A percentile compares a stretch with the other conserved stretches of the same genome.
Conservation (phyloP, 1,140 invertebrate species). For the Eumaeus atala region DNA sequence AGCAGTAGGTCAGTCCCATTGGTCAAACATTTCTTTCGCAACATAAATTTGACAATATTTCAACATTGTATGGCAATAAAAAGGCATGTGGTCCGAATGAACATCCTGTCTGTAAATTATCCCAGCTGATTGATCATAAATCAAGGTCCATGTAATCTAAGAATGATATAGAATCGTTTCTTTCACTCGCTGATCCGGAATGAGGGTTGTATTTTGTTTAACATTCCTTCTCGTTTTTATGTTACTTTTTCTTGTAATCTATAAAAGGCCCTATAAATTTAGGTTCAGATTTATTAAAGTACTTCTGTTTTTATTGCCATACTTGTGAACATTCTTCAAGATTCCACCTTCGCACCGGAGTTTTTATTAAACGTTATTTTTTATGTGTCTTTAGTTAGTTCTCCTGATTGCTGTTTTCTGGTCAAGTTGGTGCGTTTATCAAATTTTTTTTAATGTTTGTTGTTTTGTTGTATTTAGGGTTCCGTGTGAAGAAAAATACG, state of each 20-base stretch:
- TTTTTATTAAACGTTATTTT: slow-evolving; percentile 12
- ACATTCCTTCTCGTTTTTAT: not conserved
- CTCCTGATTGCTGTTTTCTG: not conserved
- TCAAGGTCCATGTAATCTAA: not conserved
- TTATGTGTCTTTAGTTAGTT: not conserved
- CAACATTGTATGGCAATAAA: no score
- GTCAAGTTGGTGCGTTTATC: no score
- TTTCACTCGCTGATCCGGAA: slow-evolving; percentile 2
- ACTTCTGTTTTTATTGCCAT: slow-evolving; percentile 12
- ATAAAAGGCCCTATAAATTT: slow-evolving; percentile 9
- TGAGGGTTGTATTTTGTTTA: not conserved
- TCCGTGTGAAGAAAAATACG: no score
- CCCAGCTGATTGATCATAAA: slow-evolving; percentile 1
- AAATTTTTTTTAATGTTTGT: no score
- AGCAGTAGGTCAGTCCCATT: no score
- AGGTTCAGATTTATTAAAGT: slow-evolving; percentile 12
- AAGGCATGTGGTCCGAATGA: no score
- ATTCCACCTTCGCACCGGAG: slow-evolving; percentile 4
- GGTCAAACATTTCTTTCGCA: no score
- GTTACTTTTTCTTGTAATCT: slow-evolving; percentile 11
- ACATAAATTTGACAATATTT: no score
- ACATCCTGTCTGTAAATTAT: not conserved
- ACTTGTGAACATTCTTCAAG: slow-evolving; percentile 7
- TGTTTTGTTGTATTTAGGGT: no score
- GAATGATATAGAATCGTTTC: slow-evolving; percentile 1